phyloP scores from a whole-genome alignment of 2,113 vertebrate genomes.

The Chrysemys picta region DNA sequence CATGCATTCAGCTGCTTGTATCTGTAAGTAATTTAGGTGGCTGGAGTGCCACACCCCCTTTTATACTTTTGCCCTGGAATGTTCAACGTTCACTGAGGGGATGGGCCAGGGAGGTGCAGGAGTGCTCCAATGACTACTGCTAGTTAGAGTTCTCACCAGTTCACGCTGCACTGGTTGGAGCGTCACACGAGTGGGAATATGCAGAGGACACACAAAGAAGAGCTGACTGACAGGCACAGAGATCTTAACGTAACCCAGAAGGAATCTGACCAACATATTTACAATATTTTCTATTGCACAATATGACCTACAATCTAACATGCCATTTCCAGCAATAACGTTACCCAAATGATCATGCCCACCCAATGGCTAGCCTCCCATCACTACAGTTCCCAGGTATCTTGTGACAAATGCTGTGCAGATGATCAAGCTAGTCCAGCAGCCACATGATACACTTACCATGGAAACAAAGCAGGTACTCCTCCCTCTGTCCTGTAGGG shows the following conservation, averaged over 20 bases:
- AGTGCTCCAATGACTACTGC: not conserved
- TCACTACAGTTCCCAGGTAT: not conserved
- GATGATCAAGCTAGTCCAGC: not conserved
- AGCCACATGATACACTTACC: constrained; percentile 75
- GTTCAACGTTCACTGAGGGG: not conserved
- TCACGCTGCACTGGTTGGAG: not conserved
- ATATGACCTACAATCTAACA: not conserved
- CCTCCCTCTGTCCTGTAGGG: constrained; percentile 91
- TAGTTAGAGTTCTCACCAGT: not conserved
- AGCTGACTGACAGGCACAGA: accelerated
- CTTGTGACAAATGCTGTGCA: not conserved
- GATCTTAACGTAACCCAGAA: not conserved
- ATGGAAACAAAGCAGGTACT: constrained; percentile 97
- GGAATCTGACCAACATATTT: not conserved
- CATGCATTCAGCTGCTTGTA: no score
- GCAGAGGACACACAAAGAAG: not conserved
- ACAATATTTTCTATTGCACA: not conserved
- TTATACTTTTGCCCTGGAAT: no score
- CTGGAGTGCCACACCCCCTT: no score
- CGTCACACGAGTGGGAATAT: not conserved
- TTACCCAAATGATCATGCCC: not conserved
- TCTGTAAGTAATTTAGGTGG: no score
- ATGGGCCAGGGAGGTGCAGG: not conserved
- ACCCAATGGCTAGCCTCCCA: not conserved
- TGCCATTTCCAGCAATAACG: not conserved